Percentiles rank a stretch among this genome's conserved stretches.
Conservation (phyloP, 2,113 vertebrate species). For the Myxocyprinus asiaticus region DNA sequence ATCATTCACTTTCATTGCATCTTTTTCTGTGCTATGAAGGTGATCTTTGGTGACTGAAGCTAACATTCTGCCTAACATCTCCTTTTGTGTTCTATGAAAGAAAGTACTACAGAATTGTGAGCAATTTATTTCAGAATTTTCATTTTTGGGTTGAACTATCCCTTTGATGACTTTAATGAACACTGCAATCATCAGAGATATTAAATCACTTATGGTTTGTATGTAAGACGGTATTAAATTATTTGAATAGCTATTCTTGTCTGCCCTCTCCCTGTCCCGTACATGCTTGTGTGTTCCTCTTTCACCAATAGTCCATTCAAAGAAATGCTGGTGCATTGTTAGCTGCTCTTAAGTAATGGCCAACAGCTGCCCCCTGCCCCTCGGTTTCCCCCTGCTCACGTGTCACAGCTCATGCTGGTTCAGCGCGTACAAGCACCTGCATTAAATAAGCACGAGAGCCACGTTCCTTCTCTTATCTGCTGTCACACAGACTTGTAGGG, state of each 20-base stretch:
- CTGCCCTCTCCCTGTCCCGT: background rate
- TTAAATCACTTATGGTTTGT: background rate
- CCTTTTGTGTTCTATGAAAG: no score
- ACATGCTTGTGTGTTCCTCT: conserved; percentile 1
- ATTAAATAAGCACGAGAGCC: conserved; percentile 42
- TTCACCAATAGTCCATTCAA: conserved; percentile 11
- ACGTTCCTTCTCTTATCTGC: conserved; percentile 50
- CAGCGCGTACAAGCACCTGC: conserved; percentile 31
- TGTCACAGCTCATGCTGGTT: conserved; percentile 7
- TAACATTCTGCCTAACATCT: no score
- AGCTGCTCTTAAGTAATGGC: conserved; percentile 33
- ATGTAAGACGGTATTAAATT: conserved; percentile 2
- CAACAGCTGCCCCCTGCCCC: conserved; percentile 31
- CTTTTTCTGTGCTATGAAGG: no score
- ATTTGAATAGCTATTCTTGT: background rate
- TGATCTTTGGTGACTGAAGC: no score
- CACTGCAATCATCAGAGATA: background rate
- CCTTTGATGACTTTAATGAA: background rate
- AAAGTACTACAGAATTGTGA: no score
- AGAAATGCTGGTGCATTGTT: conserved; percentile 10
- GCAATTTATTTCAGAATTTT: no score
- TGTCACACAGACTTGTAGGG: conserved; percentile 35
- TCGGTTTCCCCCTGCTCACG: conserved; percentile 13
- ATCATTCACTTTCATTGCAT: no score
- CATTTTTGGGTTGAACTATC: no score